Evolutionary conservation across 2,113 vertebrate genomes (phyloP).

Genomic region (Lepidiolamprologus cunningtoni): DNA sequence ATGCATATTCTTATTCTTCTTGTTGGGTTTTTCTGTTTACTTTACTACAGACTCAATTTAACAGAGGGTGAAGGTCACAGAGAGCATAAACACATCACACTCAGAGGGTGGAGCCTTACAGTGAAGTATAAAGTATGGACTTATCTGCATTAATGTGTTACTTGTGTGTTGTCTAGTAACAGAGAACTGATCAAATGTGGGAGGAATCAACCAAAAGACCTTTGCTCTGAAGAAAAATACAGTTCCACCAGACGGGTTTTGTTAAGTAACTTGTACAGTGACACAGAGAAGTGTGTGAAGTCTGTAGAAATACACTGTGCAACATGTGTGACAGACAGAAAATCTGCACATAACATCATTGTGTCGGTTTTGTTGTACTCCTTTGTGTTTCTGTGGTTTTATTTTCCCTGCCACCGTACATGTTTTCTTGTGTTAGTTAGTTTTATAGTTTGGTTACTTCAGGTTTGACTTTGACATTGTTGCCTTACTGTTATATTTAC

Average conservation of each 20-base stretch:
- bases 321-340: neutral
- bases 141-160: neutral
- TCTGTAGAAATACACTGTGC: accelerated
- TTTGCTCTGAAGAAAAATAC: neutral
- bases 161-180: neutral
- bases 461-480: neutral
- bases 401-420: neutral
- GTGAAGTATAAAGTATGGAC: neutral
- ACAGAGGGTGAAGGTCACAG: neutral
- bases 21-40: neutral
- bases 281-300: neutral
- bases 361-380: neutral
- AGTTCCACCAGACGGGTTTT: neutral
- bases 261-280: neutral
- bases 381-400: neutral
- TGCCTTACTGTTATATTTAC: neutral
- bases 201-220: neutral
- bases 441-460: neutral
- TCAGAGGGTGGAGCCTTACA: neutral
- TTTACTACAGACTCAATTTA: neutral
- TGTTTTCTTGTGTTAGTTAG: neutral
- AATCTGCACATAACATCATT: neutral
- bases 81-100: neutral
- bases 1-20: neutral
- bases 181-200: neutral